Conservation (phyloP, 2,113 vertebrate genomes). For the Dolichallabes microphthalmus region DNA sequence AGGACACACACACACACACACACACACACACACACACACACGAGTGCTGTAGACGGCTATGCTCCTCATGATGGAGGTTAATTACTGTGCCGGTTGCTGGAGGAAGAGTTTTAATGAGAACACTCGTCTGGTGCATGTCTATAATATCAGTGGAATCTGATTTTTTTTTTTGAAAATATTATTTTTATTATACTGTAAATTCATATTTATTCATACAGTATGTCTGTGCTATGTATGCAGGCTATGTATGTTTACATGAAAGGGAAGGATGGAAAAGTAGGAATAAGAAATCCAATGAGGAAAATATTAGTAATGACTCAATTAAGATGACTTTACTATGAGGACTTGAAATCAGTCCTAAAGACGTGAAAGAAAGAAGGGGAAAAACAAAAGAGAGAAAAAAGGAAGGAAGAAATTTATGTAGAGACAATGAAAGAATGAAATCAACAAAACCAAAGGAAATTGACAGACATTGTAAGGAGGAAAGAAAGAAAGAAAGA, state of each 20-base stretch:
- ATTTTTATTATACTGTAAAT: neutral
- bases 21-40: neutral
- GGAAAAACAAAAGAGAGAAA: neutral
- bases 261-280: neutral
- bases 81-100: constrained; percentile 25
- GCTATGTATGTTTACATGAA: neutral
- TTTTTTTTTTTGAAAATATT: neutral
- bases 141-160: neutral
- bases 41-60: neutral
- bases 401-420: neutral
- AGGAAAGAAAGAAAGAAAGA: neutral
- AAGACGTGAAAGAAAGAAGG: neutral
- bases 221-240: neutral
- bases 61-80: constrained; percentile 25
- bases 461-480: neutral
- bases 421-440: neutral
- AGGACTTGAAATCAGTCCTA: no score
- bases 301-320: no score
- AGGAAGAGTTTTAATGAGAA: constrained; percentile 29
- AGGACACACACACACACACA: neutral
- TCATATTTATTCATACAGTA: neutral
- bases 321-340: no score
- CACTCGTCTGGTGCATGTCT: constrained; percentile 1
- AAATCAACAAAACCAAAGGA: neutral
- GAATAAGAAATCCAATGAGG: neutral